These are phyloP conservation scores for Poecilia velifera DNA, from an alignment of 2,797 vertebrate genomes.

Conservation along the genomic window DNA sequence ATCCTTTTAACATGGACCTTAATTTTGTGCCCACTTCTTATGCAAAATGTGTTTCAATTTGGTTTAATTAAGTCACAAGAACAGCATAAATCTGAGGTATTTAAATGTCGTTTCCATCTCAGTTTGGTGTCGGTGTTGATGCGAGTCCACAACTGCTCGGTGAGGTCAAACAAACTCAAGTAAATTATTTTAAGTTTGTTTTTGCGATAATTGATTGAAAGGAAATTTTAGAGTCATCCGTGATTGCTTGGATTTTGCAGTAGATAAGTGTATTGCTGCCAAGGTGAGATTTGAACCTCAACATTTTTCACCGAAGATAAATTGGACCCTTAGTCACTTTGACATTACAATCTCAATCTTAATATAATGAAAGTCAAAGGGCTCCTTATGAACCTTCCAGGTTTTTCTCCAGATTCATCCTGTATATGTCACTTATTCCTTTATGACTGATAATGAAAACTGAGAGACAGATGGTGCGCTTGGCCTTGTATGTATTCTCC, in stretches of 20 bases:
- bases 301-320: not conserved
- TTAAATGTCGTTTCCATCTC: not conserved
- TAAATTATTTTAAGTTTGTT: not conserved
- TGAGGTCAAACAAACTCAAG: not conserved
- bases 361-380: not conserved
- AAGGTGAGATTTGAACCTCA: not conserved
- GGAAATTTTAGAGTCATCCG: not conserved
- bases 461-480: not conserved
- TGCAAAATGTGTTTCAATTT: not conserved
- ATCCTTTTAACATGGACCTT: not conserved
- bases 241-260: not conserved
- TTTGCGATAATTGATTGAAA: not conserved
- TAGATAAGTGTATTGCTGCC: not conserved
- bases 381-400: not conserved
- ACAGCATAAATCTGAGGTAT: not conserved
- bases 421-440: not conserved
- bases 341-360: not conserved
- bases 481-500: not conserved
- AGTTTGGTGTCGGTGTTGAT: not conserved
- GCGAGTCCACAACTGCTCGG: not conserved
- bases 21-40: not conserved
- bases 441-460: conserved; percentile 3
- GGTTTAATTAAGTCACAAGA: not conserved
- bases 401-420: not conserved
- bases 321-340: not conserved